These are phyloP conservation scores for Sigmodon hispidus DNA, from an alignment of 2,113 vertebrate genomes.

Conservation along the genomic window DNA sequence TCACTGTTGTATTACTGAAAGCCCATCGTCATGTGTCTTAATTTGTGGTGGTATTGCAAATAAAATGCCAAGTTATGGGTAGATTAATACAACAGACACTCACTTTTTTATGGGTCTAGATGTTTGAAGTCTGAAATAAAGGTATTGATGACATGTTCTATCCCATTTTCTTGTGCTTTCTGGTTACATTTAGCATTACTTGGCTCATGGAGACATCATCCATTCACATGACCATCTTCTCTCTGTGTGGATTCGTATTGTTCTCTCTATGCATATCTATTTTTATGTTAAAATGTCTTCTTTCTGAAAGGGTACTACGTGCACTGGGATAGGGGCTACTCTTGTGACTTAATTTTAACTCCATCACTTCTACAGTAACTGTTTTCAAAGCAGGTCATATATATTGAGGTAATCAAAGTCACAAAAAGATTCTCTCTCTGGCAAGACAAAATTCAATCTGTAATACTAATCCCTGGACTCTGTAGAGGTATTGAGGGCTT, in stretches of 20 bases:
- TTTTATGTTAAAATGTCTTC: background rate
- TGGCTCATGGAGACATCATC: background rate
- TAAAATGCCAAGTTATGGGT: background rate
- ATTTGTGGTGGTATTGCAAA: background rate
- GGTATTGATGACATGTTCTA: background rate
- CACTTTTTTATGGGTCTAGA: background rate
- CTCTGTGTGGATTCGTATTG: background rate
- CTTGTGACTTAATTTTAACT: background rate
- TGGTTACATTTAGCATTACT: background rate
- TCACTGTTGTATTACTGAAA: background rate
- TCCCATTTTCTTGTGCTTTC: background rate
- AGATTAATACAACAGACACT: background rate
- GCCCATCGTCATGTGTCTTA: background rate
- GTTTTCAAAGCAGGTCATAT: slow-evolving; percentile 12
- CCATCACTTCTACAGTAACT: background rate
- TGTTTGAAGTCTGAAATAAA: slow-evolving; percentile 16
- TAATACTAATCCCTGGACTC: background rate
- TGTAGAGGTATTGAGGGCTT: background rate
- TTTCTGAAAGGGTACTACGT: background rate
- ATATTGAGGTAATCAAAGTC: background rate
- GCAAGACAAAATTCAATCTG: background rate
- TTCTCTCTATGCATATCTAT: background rate
- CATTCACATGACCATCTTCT: background rate
- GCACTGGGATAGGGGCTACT: background rate
- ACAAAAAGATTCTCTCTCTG: background rate